Percentiles rank a stretch among this genome's conserved stretches.
These are phyloP conservation scores for Corythornis vintsioides DNA, from an alignment of 2,113 vertebrate genomes.

Conservation along the genomic window DNA sequence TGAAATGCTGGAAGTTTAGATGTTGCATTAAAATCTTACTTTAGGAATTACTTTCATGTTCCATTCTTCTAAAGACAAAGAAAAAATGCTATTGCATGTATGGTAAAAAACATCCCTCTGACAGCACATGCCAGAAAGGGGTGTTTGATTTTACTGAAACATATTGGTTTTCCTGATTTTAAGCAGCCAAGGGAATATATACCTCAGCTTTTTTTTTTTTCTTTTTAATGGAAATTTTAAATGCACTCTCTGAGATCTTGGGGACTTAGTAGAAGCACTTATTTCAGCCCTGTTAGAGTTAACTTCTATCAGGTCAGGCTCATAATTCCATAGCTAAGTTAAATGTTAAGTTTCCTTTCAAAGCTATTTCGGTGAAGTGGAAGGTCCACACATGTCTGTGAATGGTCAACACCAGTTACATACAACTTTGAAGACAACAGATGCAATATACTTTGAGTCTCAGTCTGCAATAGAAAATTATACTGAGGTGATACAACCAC, in stretches of 20 bases:
- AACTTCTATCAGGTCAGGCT: background rate
- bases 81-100: background rate
- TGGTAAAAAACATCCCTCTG: background rate
- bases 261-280: background rate
- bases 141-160: background rate
- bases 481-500: background rate
- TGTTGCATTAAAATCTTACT: no score
- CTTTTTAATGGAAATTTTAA: background rate
- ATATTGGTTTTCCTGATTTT: background rate
- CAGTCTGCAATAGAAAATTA: background rate
- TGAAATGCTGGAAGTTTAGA: background rate
- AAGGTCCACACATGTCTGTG: background rate
- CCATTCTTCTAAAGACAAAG: background rate
- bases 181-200: background rate
- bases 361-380: background rate
- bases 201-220: background rate
- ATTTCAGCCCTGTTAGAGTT: background rate
- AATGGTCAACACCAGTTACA: background rate
- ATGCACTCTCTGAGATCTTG: background rate
- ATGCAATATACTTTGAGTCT: background rate
- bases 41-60: background rate
- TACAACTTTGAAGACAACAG: background rate
- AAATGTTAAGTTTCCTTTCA: background rate
- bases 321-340: fast-evolving
- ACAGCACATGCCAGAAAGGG: background rate